A percentile compares a stretch with the other conserved stretches of the same genome.
Evolutionary conservation across 2,797 vertebrate species (phyloP).

Genomic region (Coracias cyanogaster): DNA sequence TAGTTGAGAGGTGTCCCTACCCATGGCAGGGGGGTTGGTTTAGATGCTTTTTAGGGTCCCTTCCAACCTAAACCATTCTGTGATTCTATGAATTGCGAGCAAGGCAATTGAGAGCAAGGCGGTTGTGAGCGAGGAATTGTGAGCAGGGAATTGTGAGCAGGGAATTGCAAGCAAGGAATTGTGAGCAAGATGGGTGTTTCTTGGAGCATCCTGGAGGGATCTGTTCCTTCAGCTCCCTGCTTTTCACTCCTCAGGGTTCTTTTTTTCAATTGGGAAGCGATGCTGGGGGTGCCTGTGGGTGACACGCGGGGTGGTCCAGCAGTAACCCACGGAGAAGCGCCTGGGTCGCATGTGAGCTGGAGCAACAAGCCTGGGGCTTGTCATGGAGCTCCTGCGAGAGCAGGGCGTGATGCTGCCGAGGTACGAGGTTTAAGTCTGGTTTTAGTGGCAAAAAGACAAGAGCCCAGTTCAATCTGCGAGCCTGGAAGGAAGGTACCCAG

Average conservation of each 20-base stretch:
- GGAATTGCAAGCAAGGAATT: background rate
- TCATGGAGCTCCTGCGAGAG: background rate
- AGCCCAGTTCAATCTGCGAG: background rate
- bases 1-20: too few relatives aligned
- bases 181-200: background rate
- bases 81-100: too few relatives aligned
- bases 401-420: accelerated
- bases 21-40: too few relatives aligned
- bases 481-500: background rate
- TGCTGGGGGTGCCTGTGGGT: background rate
- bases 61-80: too few relatives aligned
- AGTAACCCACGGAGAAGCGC: accelerated
- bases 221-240: background rate
- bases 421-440: background rate
- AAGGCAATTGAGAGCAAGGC: too few relatives aligned
- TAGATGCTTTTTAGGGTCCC: too few relatives aligned
- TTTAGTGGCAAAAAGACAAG: background rate
- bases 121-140: too few relatives aligned
- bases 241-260: background rate
- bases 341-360: accelerated
- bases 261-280: background rate
- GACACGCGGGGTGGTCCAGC: accelerated
- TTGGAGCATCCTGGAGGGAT: background rate
- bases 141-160: accelerated
- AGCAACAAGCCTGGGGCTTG: accelerated